A percentile compares a stretch with the other conserved stretches of the same genome.
Conservation (phyloP, 2,888 invertebrate genomes). For the Resseliella maxima region DNA sequence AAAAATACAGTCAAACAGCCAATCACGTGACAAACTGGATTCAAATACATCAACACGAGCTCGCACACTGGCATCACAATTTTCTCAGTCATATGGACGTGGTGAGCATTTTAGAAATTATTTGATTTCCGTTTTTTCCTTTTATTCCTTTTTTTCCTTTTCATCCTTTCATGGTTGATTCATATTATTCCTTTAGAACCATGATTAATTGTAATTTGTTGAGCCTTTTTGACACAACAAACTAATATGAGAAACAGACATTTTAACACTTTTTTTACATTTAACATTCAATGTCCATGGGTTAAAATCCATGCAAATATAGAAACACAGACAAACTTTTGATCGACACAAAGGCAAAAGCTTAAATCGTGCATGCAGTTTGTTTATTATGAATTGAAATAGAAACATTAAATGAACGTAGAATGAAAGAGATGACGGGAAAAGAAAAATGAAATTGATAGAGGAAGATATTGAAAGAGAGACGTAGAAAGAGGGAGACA, state of each 20-base stretch:
- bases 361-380: neutral
- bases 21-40: conserved; percentile 57
- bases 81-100: neutral
- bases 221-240: neutral
- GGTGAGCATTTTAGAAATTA: neutral
- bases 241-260: neutral
- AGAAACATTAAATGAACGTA: neutral
- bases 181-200: too few relatives aligned
- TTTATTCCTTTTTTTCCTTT: too few relatives aligned
- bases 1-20: conserved; percentile 60
- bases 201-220: neutral
- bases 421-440: too few relatives aligned
- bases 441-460: too few relatives aligned
- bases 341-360: neutral
- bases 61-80: conserved; percentile 3
- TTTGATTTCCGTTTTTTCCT: neutral
- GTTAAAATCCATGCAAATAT: neutral
- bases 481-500: too few relatives aligned
- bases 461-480: too few relatives aligned
- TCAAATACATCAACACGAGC: conserved; percentile 46
- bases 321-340: neutral
- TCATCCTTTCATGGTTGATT: too few relatives aligned
- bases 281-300: neutral
- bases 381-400: neutral
- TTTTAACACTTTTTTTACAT: neutral